Percentiles rank a stretch among this genome's conserved stretches.
These are phyloP conservation scores for Molothrus aeneus DNA, from an alignment of 2,797 vertebrate genomes.

Conservation along the genomic window DNA sequence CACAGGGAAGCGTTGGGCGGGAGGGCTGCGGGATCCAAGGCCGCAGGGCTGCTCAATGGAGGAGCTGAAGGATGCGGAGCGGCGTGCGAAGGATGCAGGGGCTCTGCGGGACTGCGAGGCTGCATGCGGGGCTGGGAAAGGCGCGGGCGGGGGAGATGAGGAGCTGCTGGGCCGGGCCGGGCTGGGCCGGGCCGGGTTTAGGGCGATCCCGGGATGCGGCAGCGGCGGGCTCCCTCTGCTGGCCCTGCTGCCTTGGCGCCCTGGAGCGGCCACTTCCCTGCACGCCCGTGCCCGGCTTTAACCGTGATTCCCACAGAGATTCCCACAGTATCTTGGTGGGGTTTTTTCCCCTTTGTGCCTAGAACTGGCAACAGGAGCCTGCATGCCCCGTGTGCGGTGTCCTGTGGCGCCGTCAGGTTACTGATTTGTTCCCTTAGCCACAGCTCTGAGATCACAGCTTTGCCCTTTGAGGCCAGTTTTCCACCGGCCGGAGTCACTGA, in stretches of 20 bases:
- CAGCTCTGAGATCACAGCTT: not conserved
- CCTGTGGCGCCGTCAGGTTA: not conserved
- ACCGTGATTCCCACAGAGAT: not conserved
- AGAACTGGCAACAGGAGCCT: not conserved
- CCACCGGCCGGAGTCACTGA: not conserved
- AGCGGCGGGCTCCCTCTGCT: slow-evolving; percentile 11
- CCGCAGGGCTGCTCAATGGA: not conserved
- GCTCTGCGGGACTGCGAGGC: not conserved
- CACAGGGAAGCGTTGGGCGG: not conserved
- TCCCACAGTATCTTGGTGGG: too few relatives aligned
- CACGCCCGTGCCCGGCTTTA: rapidly evolving
- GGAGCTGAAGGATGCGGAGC: not conserved
- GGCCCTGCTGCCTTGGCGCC: not conserved
- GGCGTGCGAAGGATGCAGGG: too few relatives aligned
- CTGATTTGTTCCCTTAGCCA: not conserved
- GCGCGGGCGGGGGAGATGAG: rapidly evolving
- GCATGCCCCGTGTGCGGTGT: not conserved
- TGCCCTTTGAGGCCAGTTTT: not conserved
- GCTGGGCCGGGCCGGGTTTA: not conserved
- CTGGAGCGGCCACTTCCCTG: not conserved
- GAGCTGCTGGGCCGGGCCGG: too few relatives aligned
- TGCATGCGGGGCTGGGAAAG: not conserved
- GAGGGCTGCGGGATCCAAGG: not conserved
- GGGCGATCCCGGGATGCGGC: not conserved
- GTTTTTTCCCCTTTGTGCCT: not conserved